A percentile compares a stretch with the other conserved stretches of the same genome.
Conservation (phyloP, 1,140 invertebrate species). For the Drosophila aff. region DNA sequence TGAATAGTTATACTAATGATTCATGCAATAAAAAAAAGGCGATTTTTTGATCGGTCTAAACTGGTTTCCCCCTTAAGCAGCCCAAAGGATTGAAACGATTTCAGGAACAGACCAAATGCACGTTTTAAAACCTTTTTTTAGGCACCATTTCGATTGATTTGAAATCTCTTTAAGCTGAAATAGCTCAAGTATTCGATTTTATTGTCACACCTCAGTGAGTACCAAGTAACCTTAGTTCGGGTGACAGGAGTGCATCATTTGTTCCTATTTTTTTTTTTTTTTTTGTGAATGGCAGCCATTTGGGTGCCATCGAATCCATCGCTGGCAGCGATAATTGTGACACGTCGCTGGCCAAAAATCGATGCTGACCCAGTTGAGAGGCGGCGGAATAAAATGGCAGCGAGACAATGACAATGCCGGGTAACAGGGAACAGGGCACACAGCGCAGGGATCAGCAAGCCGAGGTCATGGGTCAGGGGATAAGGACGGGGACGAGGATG, state of each 20-base stretch:
- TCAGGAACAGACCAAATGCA: background rate
- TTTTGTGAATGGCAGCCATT: conserved; percentile 23
- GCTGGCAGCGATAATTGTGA: conserved; percentile 70
- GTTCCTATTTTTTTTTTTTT: conserved; percentile 19
- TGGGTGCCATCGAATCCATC: conserved; percentile 49
- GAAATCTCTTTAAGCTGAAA: conserved; percentile 1
- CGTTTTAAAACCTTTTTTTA: no score
- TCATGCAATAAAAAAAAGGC: no score
- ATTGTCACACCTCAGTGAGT: background rate
- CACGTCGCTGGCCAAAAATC: conserved; percentile 76
- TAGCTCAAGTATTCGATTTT: background rate
- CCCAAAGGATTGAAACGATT: no score
- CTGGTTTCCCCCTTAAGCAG: no score
- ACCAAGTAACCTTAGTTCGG: background rate
- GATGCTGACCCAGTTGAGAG: conserved; percentile 78
- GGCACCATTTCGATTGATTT: background rate
- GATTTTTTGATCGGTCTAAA: no score
- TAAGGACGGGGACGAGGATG: conserved; percentile 8
- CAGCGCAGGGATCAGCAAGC: conserved; percentile 9
- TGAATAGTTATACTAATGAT: no score
- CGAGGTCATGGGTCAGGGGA: conserved; percentile 12
- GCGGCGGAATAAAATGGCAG: conserved; percentile 36
- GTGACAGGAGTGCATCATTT: conserved; percentile 1
- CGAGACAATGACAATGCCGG: conserved; percentile 29
- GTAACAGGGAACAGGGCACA: conserved; percentile 10